Evolutionary conservation across 2,888 invertebrate species (phyloP).

Genomic region (Dromius quadrimaculatus): DNA sequence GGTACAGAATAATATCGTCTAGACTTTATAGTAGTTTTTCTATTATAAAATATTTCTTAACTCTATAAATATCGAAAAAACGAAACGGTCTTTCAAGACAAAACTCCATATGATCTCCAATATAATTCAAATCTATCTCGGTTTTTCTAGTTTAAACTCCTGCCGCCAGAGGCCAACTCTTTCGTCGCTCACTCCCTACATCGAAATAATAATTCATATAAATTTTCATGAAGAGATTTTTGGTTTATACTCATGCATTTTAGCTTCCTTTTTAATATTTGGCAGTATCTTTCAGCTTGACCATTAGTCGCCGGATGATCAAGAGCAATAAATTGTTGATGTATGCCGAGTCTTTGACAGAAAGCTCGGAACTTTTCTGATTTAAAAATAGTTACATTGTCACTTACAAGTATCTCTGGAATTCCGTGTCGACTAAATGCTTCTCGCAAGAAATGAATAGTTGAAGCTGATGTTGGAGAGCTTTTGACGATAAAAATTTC

Average conservation of each 20-base stretch:
- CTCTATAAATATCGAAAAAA: too few relatives aligned
- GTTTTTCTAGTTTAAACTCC: too few relatives aligned
- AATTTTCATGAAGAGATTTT: not conserved
- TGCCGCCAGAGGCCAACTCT: too few relatives aligned
- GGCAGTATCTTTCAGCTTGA: slow-evolving; percentile 34
- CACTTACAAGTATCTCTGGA: not conserved
- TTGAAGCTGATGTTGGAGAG: not conserved
- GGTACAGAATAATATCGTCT: too few relatives aligned
- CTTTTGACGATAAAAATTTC: not conserved
- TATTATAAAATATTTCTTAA: too few relatives aligned
- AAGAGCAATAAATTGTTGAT: slow-evolving; percentile 48
- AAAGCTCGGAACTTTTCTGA: not conserved
- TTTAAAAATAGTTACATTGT: slow-evolving; percentile 2
- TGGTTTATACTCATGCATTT: not conserved
- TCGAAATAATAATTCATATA: not conserved
- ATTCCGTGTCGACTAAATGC: not conserved
- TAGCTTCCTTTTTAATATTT: slow-evolving; percentile 1
- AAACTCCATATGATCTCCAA: too few relatives aligned
- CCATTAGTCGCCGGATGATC: slow-evolving; percentile 53
- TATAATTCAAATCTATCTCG: too few relatives aligned
- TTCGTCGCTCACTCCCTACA: too few relatives aligned
- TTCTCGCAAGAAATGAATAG: not conserved
- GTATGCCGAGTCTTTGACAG: not conserved
- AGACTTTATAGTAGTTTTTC: too few relatives aligned
- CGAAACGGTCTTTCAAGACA: too few relatives aligned